phyloP scores from a whole-genome alignment of 2,888 invertebrate genomes.

The Diaperis boleti region DNA sequence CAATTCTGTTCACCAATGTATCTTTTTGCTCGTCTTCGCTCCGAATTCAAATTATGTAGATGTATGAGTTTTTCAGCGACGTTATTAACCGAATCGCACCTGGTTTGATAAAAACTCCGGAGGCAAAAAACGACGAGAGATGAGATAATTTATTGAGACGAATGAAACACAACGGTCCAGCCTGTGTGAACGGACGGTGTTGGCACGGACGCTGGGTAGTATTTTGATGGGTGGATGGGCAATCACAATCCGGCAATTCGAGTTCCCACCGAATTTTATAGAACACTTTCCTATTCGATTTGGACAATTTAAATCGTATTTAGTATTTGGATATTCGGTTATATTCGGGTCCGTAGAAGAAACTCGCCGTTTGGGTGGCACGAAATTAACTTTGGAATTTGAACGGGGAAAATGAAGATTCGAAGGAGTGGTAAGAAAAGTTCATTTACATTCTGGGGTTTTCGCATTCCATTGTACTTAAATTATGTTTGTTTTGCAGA shows the following conservation, averaged over 20 bases:
- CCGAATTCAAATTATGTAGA: constrained; percentile 38
- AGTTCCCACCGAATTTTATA: constrained; percentile 48
- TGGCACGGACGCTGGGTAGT: constrained; percentile 16
- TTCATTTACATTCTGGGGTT: background rate
- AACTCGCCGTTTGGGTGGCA: constrained; percentile 39
- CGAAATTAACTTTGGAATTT: constrained; percentile 10
- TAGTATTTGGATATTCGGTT: constrained; percentile 48
- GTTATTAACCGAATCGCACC: constrained; percentile 46
- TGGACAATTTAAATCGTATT: constrained; percentile 54
- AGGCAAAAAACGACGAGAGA: constrained; percentile 49
- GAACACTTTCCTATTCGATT: constrained; percentile 55
- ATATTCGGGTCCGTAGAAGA: constrained; percentile 18
- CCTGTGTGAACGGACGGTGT: constrained; percentile 27
- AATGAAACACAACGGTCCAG: constrained; percentile 47
- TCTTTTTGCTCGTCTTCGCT: constrained; percentile 14
- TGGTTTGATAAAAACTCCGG: constrained; percentile 43
- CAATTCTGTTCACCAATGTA: too few relatives aligned
- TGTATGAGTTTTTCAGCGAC: constrained; percentile 24
- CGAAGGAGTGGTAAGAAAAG: background rate
- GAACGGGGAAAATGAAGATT: background rate
- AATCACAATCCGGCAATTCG: constrained; percentile 42
- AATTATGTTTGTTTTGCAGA: background rate
- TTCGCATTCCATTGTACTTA: background rate
- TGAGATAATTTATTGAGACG: constrained; percentile 55
- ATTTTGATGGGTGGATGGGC: constrained; percentile 28